A percentile compares a stretch with the other conserved stretches of the same genome.
phyloP scores from a whole-genome alignment of 2,797 vertebrate species.

The Sphenopsis melanotis region DNA sequence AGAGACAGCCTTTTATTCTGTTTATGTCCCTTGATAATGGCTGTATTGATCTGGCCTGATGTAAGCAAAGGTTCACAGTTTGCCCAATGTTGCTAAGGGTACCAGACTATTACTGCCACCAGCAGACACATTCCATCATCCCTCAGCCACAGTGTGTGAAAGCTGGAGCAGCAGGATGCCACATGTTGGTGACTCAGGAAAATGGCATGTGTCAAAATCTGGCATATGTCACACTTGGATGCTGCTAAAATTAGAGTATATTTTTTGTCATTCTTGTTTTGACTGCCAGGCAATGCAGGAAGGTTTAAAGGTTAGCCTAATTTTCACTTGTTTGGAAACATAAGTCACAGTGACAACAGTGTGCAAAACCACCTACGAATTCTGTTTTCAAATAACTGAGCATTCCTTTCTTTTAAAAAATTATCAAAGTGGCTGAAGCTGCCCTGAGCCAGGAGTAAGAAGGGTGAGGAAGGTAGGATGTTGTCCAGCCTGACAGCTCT shows the following conservation, averaged over 20 bases:
- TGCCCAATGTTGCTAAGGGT: constrained; percentile 27
- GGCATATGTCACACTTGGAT: background rate
- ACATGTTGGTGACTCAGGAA: constrained; percentile 16
- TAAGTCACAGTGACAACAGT: background rate
- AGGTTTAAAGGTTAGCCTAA: constrained; percentile 10
- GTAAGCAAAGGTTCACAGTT: constrained; percentile 58
- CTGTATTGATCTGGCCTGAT: constrained; percentile 56
- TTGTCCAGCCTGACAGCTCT: background rate
- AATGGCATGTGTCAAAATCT: background rate
- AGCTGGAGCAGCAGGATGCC: constrained; percentile 14
- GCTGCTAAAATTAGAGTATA: background rate
- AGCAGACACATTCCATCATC: constrained; percentile 49
- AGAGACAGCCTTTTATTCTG: constrained; percentile 49
- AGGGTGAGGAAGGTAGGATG: background rate
- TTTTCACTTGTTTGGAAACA: constrained; percentile 18
- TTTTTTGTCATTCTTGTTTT: background rate
- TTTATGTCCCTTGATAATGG: constrained; percentile 58
- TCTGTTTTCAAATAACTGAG: background rate
- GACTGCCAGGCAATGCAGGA: background rate
- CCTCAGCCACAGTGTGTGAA: background rate
- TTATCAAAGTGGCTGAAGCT: background rate
- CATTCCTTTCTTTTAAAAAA: background rate
- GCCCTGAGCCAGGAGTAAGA: background rate
- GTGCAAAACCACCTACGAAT: background rate
- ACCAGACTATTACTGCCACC: constrained; percentile 44